Evolutionary conservation across 1,140 invertebrate genomes (phyloP).

Genomic region (Bathynomus jamesi): DNA sequence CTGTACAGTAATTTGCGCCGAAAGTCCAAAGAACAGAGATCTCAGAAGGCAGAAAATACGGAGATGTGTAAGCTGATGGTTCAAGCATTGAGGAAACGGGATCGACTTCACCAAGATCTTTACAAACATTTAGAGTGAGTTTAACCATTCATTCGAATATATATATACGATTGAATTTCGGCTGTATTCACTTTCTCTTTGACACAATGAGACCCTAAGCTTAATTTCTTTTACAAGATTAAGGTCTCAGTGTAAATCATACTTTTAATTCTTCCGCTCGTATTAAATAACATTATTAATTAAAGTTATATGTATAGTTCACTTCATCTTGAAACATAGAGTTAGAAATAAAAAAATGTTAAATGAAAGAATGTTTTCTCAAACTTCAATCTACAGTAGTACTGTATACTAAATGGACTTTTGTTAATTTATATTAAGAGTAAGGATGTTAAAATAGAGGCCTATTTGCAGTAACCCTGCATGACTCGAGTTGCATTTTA

Average conservation of each 20-base stretch:
- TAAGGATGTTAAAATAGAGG: neutral
- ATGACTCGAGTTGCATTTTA: too few relatives aligned
- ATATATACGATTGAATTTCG: neutral
- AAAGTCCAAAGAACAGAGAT: conserved; percentile 26
- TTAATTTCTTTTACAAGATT: neutral
- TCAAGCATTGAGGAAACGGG: conserved; percentile 32
- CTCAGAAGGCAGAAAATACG: conserved; percentile 29
- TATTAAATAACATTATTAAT: neutral
- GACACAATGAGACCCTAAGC: neutral
- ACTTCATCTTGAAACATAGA: neutral
- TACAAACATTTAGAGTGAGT: conserved; percentile 35
- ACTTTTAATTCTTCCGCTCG: neutral
- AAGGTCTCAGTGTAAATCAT: neutral
- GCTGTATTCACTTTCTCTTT: neutral
- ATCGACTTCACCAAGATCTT: conserved; percentile 33
- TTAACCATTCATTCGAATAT: neutral
- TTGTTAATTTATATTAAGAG: neutral
- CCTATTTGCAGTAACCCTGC: too few relatives aligned
- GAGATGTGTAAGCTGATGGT: conserved; percentile 35
- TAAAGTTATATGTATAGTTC: neutral
- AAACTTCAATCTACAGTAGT: neutral
- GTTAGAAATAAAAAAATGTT: neutral
- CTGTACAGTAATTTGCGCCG: conserved; percentile 28
- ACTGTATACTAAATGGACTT: neutral
- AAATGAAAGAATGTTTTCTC: neutral